Conservation (phyloP, 1,140 invertebrate species). For the Phenacoccus solenopsis region DNA sequence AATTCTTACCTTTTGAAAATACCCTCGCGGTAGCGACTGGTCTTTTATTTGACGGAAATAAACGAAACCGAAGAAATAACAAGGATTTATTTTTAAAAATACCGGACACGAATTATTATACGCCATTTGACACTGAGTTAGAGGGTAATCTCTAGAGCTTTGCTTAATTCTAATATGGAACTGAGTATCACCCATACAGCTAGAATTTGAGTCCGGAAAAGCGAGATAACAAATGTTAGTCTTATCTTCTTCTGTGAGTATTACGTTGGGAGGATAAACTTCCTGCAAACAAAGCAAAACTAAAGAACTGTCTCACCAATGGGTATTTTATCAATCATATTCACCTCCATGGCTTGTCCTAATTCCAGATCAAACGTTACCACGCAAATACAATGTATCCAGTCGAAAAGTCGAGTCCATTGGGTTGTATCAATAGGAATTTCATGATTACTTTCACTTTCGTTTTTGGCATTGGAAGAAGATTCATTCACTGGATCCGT, state of each 20-base stretch:
- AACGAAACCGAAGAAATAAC: constrained; percentile 90
- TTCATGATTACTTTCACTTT: not conserved
- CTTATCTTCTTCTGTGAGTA: constrained; percentile 82
- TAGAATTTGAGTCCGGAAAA: constrained; percentile 97
- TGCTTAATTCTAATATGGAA: constrained; percentile 81
- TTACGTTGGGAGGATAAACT: constrained; percentile 71
- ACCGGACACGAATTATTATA: constrained; percentile 63
- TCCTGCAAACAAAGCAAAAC: constrained; percentile 40
- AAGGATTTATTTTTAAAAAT: constrained; percentile 57
- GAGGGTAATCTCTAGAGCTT: constrained; percentile 23
- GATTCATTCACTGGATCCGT: not conserved
- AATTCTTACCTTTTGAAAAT: constrained; percentile 83
- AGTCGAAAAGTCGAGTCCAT: constrained; percentile 65
- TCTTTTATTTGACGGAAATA: constrained; percentile 98
- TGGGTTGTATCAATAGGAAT: not conserved
- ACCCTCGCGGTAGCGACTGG: constrained; percentile 79
- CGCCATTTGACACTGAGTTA: constrained; percentile 20
- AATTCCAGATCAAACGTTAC: constrained; percentile 97
- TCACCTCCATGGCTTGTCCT: constrained; percentile 88
- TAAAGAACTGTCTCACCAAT: not conserved
- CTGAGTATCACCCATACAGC: constrained; percentile 95
- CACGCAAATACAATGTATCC: constrained; percentile 93
- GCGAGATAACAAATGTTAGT: constrained; percentile 96
- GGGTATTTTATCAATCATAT: not conserved
- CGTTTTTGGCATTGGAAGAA: not conserved